Percentiles rank a stretch among this genome's conserved stretches.
Conservation (phyloP, 2,113 vertebrate genomes). For the Motacilla tschutschensis region DNA sequence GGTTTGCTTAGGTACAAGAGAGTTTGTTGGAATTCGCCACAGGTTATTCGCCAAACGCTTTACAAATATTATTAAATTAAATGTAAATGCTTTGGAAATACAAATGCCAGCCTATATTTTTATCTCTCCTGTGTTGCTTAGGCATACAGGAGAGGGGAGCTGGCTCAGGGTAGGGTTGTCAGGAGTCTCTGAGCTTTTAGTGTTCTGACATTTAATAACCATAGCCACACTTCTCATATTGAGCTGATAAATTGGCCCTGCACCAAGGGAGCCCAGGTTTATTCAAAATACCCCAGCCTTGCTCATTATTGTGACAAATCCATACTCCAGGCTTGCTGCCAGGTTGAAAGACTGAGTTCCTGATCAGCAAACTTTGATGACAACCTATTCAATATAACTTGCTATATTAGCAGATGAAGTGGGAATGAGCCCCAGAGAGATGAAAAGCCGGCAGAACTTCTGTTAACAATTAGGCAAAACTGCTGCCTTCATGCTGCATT, state of each 20-base stretch:
- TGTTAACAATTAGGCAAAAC: conserved; percentile 3
- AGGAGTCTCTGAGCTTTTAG: conserved; percentile 1
- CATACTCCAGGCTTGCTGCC: conserved; percentile 7
- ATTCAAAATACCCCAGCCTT: conserved; percentile 27
- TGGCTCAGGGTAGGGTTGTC: background rate
- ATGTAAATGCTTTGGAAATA: conserved; percentile 24
- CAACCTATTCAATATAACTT: conserved; percentile 2
- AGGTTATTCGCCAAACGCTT: background rate
- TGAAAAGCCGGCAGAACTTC: background rate
- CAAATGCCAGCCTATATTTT: background rate
- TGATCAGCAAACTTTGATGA: background rate
- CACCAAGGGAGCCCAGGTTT: background rate
- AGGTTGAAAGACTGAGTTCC: conserved; percentile 6
- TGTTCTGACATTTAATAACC: background rate
- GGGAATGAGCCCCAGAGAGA: conserved; percentile 1
- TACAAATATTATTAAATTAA: conserved; percentile 6
- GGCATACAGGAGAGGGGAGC: background rate
- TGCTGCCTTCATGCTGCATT: background rate
- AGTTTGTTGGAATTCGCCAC: background rate
- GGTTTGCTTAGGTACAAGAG: background rate
- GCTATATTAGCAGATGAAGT: conserved; percentile 15
- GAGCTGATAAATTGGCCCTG: background rate
- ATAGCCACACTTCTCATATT: background rate
- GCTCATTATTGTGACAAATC: conserved; percentile 33
- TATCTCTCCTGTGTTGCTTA: background rate